These are phyloP conservation scores for Xestia c-nigrum DNA, from an alignment of 2,888 invertebrate genomes.

Conservation along the genomic window DNA sequence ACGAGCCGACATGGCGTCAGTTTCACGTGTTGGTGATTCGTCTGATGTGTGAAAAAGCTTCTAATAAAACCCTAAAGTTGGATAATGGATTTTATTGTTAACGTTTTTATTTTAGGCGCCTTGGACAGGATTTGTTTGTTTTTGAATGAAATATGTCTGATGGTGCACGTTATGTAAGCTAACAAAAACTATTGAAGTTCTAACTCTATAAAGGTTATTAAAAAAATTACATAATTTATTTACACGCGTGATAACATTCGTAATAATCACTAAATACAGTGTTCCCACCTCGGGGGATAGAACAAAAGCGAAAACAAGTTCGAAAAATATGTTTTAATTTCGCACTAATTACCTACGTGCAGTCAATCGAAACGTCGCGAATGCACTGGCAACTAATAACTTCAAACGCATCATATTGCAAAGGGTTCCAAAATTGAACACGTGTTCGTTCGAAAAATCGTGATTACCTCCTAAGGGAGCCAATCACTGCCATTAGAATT, in stretches of 20 bases:
- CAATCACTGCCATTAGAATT: constrained; percentile 90
- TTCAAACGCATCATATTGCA: constrained; percentile 83
- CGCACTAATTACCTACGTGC: constrained; percentile 67
- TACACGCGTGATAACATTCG: constrained; percentile 39
- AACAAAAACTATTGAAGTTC: neutral
- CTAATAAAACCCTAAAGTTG: constrained; percentile 62
- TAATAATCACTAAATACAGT: constrained; percentile 19
- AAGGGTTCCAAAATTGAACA: constrained; percentile 87
- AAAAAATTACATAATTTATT: constrained; percentile 10
- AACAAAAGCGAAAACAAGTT: constrained; percentile 44
- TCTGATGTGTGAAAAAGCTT: constrained; percentile 63
- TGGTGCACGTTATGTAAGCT: neutral
- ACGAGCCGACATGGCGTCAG: constrained; percentile 60
- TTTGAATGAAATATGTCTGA: constrained; percentile 8
- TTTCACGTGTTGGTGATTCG: constrained; percentile 73
- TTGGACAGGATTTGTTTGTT: constrained; percentile 17
- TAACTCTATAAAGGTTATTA: neutral
- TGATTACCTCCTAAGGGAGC: constrained; percentile 90
- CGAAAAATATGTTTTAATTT: constrained; percentile 68
- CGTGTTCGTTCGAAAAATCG: constrained; percentile 89
- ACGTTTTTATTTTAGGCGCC: constrained; percentile 49
- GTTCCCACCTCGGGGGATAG: constrained; percentile 21
- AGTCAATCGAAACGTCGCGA: constrained; percentile 57
- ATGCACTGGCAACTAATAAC: constrained; percentile 71
- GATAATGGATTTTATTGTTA: constrained; percentile 56